A percentile compares a stretch with the other conserved stretches of the same genome.
phyloP scores from a whole-genome alignment of 2,113 vertebrate species.

The Brachypodius melanocephalos region DNA sequence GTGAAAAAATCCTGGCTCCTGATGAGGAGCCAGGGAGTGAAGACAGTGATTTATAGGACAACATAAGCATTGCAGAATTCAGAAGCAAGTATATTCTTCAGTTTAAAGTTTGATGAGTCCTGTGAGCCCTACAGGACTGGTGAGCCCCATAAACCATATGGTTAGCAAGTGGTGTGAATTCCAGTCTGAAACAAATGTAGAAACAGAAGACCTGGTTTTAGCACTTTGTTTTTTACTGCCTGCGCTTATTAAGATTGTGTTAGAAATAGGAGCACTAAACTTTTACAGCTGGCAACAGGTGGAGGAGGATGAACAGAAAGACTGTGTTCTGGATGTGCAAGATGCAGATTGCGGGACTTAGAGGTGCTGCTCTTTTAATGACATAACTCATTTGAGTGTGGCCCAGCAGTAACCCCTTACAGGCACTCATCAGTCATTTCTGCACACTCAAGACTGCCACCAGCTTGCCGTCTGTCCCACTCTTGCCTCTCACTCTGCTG shows the following conservation, averaged over 20 bases:
- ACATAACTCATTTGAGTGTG: background rate
- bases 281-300: conserved; percentile 28
- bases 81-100: background rate
- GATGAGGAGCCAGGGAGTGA: background rate
- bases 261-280: background rate
- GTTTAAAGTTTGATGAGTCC: conserved; percentile 8
- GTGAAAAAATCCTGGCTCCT: conserved; percentile 2
- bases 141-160: background rate
- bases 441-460: background rate
- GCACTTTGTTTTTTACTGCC: background rate
- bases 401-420: background rate
- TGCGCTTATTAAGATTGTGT: background rate
- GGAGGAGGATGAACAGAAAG: background rate
- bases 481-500: background rate
- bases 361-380: background rate
- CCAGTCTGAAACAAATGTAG: conserved; percentile 2
- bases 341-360: background rate
- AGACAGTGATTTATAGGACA: conserved; percentile 12
- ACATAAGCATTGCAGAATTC: background rate
- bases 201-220: conserved; percentile 14
- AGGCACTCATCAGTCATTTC: background rate
- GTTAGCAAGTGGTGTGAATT: background rate
- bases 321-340: background rate
- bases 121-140: conserved; percentile 4
- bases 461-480: accelerated